Evolutionary conservation across 1,140 invertebrate species (phyloP), one percentile per base, ranked within the genome.

Genomic region (Rhizoglyphus robini): DNA sequence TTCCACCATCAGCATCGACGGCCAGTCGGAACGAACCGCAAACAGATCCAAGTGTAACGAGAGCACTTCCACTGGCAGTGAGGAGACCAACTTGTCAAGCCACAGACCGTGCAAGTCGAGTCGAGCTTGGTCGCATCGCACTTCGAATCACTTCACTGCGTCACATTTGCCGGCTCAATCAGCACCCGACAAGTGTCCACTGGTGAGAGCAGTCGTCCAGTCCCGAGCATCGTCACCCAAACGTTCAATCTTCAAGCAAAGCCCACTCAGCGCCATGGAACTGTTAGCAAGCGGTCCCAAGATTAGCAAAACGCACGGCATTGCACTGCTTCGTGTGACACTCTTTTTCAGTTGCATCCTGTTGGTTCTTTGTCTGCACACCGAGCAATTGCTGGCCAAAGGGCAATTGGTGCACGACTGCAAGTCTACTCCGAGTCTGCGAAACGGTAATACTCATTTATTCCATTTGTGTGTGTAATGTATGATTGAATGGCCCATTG

Each of bases 331-430:
- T 8, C 8, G 8, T 8, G 8, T 54, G 51, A 54, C 51, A 32
- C 20, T 54, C 8, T 54, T 54, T 23, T 8, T 54, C 51, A 54
- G 20, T 32, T 15, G 8, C 8, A 8, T 54, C 8, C 51, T 54
- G 8, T 8, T 54, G 8, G 20, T 54, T 32, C 8, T 54, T 8
- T 54, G 51, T 32, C 51, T 54, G 8, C 51, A 54, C 8, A 51
- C 48, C 13, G 23, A 11, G 13, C 48, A 51, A 51, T 1, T 60
- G 3, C 13, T 60, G n/a, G 29, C 3, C 15, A 60, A 60, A 60
- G 27, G 13, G 13, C 58, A 32, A 2, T 46, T 60, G 58, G 58
- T 60, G 36, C 58, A 60, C 15, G 58, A 60, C 27, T 60, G 58
- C 27, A 60, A 60, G 13, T 60, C 58, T 4, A 60, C 58, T 27